Percentiles rank a stretch among this genome's conserved stretches.
Conservation (phyloP, 2,113 vertebrate species). For the Pipra filicauda region DNA sequence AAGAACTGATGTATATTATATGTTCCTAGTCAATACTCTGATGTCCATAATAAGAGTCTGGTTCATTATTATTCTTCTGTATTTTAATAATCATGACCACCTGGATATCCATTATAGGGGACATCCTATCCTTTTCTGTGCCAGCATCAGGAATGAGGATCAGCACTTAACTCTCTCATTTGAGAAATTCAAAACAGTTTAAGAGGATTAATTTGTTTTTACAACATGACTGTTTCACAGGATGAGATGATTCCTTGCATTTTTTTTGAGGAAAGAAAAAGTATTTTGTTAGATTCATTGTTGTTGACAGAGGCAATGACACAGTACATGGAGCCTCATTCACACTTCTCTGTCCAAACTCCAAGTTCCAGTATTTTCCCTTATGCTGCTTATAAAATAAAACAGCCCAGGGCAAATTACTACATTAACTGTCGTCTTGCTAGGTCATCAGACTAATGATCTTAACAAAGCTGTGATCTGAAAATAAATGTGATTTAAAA, state of each 20-base stretch:
- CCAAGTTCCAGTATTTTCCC: background rate
- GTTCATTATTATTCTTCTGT: background rate
- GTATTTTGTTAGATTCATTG: background rate
- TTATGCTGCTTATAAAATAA: background rate
- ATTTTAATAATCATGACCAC: background rate
- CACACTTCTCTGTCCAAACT: background rate
- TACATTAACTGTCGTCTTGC: background rate
- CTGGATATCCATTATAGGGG: background rate
- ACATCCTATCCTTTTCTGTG: background rate
- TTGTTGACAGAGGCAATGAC: background rate
- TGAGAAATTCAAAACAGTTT: background rate
- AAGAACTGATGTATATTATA: background rate
- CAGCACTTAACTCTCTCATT: background rate
- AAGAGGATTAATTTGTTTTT: background rate
- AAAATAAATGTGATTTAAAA: background rate
- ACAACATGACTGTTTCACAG: background rate
- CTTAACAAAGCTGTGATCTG: background rate
- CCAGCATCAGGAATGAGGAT: background rate
- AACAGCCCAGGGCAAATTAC: background rate
- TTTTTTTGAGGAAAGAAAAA: background rate
- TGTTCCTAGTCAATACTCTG: background rate
- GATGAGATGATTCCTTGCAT: background rate
- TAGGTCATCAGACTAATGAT: background rate
- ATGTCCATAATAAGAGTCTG: background rate
- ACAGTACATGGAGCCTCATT: background rate